Evolutionary conservation across 2,797 vertebrate genomes (phyloP).

Genomic region (Gymnoscopelus microlampas): DNA sequence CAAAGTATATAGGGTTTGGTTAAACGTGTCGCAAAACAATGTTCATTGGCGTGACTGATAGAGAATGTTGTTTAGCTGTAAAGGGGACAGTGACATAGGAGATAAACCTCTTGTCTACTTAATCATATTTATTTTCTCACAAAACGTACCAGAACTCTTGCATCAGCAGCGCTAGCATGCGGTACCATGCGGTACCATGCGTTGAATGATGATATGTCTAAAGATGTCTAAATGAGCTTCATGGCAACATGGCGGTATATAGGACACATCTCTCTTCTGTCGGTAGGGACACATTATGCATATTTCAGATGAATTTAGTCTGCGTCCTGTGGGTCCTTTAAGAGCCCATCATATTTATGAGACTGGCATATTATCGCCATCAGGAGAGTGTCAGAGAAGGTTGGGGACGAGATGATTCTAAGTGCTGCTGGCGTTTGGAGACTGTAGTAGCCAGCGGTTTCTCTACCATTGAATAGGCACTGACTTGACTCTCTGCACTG

Average conservation of each 20-base stretch:
- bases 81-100: too few species aligned
- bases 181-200: too few species aligned
- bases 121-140: too few species aligned
- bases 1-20: too few species aligned
- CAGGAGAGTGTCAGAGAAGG: constrained; percentile 68
- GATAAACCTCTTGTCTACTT: too few species aligned
- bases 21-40: too few species aligned
- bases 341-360: constrained; percentile 76
- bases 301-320: constrained; percentile 76
- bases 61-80: too few species aligned
- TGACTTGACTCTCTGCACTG: neutral
- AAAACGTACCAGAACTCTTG: too few species aligned
- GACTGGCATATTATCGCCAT: constrained; percentile 67
- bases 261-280: constrained; percentile 33
- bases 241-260: constrained; percentile 27
- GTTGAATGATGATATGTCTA: neutral
- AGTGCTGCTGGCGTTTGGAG: constrained; percentile 62
- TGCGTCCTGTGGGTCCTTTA: constrained; percentile 71
- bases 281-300: constrained; percentile 61
- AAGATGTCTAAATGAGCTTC: constrained; percentile 26
- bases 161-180: too few species aligned
- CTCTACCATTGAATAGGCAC: constrained; percentile 5
- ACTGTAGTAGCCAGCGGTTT: constrained; percentile 38
- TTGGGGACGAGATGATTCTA: constrained; percentile 58
- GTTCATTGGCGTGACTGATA: too few species aligned